phyloP scores from a whole-genome alignment of 2,888 invertebrate genomes.

The Conops quadrifasciatus region DNA sequence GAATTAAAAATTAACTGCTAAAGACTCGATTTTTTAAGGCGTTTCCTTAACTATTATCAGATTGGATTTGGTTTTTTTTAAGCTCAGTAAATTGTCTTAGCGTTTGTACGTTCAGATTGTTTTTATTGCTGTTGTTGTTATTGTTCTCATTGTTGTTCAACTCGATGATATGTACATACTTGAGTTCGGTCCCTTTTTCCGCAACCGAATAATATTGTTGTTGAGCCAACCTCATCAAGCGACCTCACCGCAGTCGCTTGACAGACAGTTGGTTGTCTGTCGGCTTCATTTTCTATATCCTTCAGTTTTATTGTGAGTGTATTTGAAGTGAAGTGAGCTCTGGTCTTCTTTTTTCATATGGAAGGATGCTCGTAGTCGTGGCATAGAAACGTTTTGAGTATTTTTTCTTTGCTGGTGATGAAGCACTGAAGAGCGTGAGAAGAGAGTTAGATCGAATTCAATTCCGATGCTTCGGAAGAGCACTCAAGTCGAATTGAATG shows the following conservation, averaged over 20 bases:
- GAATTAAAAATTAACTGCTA: conserved; percentile 1
- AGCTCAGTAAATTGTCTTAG: neutral
- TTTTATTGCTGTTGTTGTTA: conserved; percentile 22
- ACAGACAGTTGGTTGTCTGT: conserved; percentile 35
- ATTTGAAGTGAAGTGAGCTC: neutral
- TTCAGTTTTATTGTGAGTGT: neutral
- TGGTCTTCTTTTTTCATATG: neutral
- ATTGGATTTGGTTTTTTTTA: conserved; percentile 22
- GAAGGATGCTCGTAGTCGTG: no score
- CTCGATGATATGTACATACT: conserved; percentile 35
- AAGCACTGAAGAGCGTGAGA: conserved; percentile 27
- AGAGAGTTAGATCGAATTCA: conserved; percentile 34
- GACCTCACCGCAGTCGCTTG: conserved; percentile 1
- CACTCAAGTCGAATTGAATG: neutral
- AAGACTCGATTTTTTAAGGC: neutral
- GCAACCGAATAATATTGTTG: conserved; percentile 38
- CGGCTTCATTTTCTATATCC: conserved; percentile 8
- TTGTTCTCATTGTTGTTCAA: conserved; percentile 31
- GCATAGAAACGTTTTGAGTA: neutral
- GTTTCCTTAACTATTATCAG: neutral
- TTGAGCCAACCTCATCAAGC: conserved; percentile 9
- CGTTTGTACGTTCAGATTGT: neutral
- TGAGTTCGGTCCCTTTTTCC: conserved; percentile 35
- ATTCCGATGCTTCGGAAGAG: conserved; percentile 23
- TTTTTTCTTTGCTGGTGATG: neutral